Conservation (phyloP, 2,888 invertebrate species). For the Thereva unica region DNA sequence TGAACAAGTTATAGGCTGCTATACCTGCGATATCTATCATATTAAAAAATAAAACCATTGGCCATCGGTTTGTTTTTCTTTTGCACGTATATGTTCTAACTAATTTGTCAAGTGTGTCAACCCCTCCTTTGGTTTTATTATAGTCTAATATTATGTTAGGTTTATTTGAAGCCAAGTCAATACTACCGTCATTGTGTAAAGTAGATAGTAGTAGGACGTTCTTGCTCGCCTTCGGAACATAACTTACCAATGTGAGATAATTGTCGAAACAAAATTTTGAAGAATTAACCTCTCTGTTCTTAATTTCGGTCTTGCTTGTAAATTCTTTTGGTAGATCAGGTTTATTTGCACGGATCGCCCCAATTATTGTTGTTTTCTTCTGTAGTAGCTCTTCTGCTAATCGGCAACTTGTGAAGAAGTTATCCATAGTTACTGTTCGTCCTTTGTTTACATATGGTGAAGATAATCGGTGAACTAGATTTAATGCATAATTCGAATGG, state of each 20-base stretch:
- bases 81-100: slow-evolving; percentile 11
- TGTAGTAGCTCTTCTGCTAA: slow-evolving; percentile 29
- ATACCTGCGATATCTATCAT: slow-evolving; percentile 26
- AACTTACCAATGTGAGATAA: slow-evolving; percentile 12
- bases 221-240: slow-evolving; percentile 25
- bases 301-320: slow-evolving; percentile 28
- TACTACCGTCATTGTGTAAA: slow-evolving; percentile 26
- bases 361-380: slow-evolving; percentile 34
- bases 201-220: slow-evolving; percentile 35
- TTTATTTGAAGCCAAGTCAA: slow-evolving; percentile 32
- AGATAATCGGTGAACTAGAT: slow-evolving; percentile 7
- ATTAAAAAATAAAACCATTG: slow-evolving; percentile 34
- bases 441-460: neutral
- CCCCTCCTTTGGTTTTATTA: too few relatives aligned
- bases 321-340: slow-evolving; percentile 30
- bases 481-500: slow-evolving; percentile 1
- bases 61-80: slow-evolving; percentile 37
- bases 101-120: too few relatives aligned
- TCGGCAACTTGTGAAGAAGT: slow-evolving; percentile 30
- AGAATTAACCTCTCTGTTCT: slow-evolving; percentile 27
- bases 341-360: slow-evolving; percentile 37
- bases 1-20: slow-evolving; percentile 20
- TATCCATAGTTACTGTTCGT: slow-evolving; percentile 22
- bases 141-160: neutral
- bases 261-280: slow-evolving; percentile 21